A percentile compares a stretch with the other conserved stretches of the same genome.
phyloP scores from a whole-genome alignment of 1,140 invertebrate species.

The Orius insidiosus region DNA sequence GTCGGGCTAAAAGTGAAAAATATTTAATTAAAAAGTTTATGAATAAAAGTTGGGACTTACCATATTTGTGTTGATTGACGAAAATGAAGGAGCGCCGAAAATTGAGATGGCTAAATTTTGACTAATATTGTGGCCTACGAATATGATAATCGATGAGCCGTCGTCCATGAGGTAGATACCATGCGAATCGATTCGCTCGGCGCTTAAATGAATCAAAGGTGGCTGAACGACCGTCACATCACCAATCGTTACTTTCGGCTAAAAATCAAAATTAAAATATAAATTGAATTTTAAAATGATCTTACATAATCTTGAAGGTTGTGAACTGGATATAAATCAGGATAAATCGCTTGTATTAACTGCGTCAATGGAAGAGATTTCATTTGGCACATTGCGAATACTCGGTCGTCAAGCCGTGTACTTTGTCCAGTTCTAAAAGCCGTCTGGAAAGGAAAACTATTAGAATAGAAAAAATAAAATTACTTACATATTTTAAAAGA shows the following conservation, averaged over 20 bases:
- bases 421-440: slow-evolving; percentile 74
- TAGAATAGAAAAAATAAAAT: slow-evolving; percentile 15
- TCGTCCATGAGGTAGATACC: slow-evolving; percentile 86
- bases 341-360: slow-evolving; percentile 77
- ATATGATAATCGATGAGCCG: slow-evolving; percentile 70
- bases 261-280: slow-evolving; percentile 2
- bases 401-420: slow-evolving; percentile 81
- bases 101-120: slow-evolving; percentile 55
- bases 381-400: slow-evolving; percentile 84
- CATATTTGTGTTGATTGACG: slow-evolving; percentile 42
- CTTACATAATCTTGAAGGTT: slow-evolving; percentile 45
- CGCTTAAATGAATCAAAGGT: slow-evolving; percentile 38
- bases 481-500: slow-evolving; percentile 77
- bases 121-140: slow-evolving; percentile 67
- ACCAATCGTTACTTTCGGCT: slow-evolving; percentile 24
- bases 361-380: slow-evolving; percentile 65
- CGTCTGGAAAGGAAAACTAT: slow-evolving; percentile 33
- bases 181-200: slow-evolving; percentile 58
- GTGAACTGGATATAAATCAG: slow-evolving; percentile 84
- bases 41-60: slow-evolving; percentile 25
- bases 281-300: neutral
- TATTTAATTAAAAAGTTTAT: slow-evolving; percentile 6
- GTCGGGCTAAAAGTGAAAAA: slow-evolving; percentile 35
- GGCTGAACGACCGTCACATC: slow-evolving; percentile 25
- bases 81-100: slow-evolving; percentile 43